Base-by-base conservation (phyloP, 2,888 invertebrate species). In the Nyleta sp. region DNA sequence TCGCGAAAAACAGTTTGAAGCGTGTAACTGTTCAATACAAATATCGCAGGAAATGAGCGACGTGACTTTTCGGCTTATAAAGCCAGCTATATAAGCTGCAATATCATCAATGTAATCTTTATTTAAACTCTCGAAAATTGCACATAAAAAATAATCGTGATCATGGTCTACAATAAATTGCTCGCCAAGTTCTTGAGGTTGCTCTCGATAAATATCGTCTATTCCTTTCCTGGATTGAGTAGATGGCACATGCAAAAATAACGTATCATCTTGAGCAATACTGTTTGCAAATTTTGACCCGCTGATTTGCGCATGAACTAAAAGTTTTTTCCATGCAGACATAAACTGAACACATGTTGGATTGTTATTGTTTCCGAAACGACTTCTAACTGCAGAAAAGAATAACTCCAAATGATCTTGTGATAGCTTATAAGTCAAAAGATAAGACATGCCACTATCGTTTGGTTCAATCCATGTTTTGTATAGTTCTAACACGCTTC, bases 331-430 rank as follows among this genome's bases (percentile, higher is more conserved):
- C n/a, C 42, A 80, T 0, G 77, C 71, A 18, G 78, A 22, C 33
- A 57, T 62, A 52, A 82, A 78, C 35, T 81, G 78, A 10, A 52
- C 31, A 13, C 62, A 55, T 2, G 80, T 74, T 3, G 81, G 79
- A 59, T 81, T 83, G 48, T 83, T 83, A 46, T 80, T 81, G 42
- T 64, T 68, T 2, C 80, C 81, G 13, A 65, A 73, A 33, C 65
- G 59, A 55, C 60, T 70, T 22, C 81, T 24, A 10, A 80, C 50
- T 24, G 67, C 60, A 10, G 78, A 64, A 65, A 81, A 71, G 2
- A 70, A 68, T 13, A 71, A 33, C 13, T 71, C 71, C 3, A 60
- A 40, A 57, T 81, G 77, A 60, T 72, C 72, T 35, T 71, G 71
- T 1, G 60, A 62, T 3, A 72, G 7, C 17, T 62, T 72, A 17